Percentiles rank a stretch among this genome's conserved stretches.
Evolutionary conservation across 2,888 invertebrate species (phyloP).

Genomic region (Yponomeuta evonymella): DNA sequence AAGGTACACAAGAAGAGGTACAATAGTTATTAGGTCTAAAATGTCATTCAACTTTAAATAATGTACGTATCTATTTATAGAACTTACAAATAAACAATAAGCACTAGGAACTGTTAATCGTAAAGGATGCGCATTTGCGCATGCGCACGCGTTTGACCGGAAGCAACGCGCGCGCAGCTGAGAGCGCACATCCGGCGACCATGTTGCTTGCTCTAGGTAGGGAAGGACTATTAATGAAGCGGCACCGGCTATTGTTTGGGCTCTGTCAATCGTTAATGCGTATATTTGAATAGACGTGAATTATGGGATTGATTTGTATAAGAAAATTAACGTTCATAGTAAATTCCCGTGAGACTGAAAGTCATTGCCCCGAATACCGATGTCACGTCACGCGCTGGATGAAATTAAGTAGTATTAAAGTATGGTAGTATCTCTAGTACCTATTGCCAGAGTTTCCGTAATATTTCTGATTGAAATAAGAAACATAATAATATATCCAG

Average conservation of each 20-base stretch:
- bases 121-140: conserved; percentile 12
- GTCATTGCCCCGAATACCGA: not conserved
- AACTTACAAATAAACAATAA: conserved; percentile 2
- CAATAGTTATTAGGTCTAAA: too few species aligned
- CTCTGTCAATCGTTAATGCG: conserved; percentile 44
- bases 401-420: too few species aligned
- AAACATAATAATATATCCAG: too few species aligned
- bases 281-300: not conserved
- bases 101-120: not conserved
- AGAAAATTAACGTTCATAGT: conserved; percentile 19
- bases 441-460: too few species aligned
- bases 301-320: not conserved
- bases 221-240: conserved; percentile 54
- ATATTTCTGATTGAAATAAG: too few species aligned
- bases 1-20: too few species aligned
- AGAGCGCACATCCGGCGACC: conserved; percentile 54
- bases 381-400: not conserved
- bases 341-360: not conserved
- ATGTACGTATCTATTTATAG: too few species aligned
- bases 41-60: too few species aligned
- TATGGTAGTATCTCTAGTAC: too few species aligned
- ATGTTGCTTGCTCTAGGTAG: conserved; percentile 39
- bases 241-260: conserved; percentile 55
- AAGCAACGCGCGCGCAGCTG: conserved; percentile 52
- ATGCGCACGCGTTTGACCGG: conserved; percentile 57